Evolutionary conservation across 1,140 invertebrate genomes (phyloP).

Genomic region (Aleiodes sp.): DNA sequence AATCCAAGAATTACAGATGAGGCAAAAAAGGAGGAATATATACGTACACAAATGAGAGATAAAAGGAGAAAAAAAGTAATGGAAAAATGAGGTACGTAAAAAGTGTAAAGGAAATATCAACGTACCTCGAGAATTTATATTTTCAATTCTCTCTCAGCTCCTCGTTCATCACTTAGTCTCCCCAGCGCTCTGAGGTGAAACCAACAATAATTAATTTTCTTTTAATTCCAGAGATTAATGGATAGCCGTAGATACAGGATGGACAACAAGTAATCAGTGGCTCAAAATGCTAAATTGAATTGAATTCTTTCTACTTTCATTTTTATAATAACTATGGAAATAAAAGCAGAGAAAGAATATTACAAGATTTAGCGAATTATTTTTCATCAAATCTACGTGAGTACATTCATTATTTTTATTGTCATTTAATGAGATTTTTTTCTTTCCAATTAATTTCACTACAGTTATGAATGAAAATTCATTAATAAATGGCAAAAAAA

Average conservation of each 20-base stretch:
- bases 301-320: background rate
- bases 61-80: background rate
- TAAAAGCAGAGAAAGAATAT: too few species aligned
- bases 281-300: background rate
- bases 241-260: slow-evolving; percentile 35
- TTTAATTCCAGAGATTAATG: slow-evolving; percentile 55
- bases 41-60: background rate
- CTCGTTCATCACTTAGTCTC: slow-evolving; percentile 11
- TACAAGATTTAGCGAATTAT: background rate
- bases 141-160: slow-evolving; percentile 19
- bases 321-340: too few species aligned
- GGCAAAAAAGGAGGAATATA: slow-evolving; percentile 7
- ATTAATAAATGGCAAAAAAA: too few species aligned
- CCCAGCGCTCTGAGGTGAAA: slow-evolving; percentile 13
- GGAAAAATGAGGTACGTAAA: too few species aligned
- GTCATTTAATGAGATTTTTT: too few species aligned
- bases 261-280: background rate
- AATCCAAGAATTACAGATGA: slow-evolving; percentile 12
- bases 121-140: slow-evolving; percentile 30
- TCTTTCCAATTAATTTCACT: too few species aligned
- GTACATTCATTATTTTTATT: too few species aligned
- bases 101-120: background rate
- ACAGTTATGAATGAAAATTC: too few species aligned
- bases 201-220: slow-evolving; percentile 53
- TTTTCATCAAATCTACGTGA: background rate